Conservation (phyloP, 2,797 vertebrate genomes). For the Xenops minutus region DNA sequence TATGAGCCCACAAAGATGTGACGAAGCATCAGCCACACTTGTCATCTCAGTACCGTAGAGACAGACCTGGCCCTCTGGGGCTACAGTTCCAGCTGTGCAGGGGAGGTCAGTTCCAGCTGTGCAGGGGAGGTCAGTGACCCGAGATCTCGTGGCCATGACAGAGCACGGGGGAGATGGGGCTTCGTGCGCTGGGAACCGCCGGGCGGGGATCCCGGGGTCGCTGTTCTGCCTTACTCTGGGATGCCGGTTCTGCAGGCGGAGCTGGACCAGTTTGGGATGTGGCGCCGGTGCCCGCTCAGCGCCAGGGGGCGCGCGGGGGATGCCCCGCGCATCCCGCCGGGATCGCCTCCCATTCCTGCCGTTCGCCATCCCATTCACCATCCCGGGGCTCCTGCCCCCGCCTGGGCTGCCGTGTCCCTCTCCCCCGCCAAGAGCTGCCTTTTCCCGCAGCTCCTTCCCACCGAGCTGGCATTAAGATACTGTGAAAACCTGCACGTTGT, state of each 20-base stretch:
- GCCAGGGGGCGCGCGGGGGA: not conserved
- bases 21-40: fast-evolving
- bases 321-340: not conserved
- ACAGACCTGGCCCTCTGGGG: too few relatives aligned
- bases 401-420: not conserved
- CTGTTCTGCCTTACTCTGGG: fast-evolving
- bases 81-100: not conserved
- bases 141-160: fast-evolving
- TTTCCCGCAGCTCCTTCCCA: not conserved
- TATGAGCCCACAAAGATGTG: not conserved
- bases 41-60: not conserved
- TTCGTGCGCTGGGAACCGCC: fast-evolving
- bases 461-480: not conserved
- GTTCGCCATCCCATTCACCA: too few relatives aligned
- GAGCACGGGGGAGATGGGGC: fast-evolving
- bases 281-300: not conserved
- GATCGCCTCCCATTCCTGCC: not conserved
- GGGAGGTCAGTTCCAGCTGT: too few relatives aligned
- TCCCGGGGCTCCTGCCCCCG: too few relatives aligned
- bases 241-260: fast-evolving
- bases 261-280: not conserved
- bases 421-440: not conserved
- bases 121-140: too few relatives aligned
- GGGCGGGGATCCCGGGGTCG: fast-evolving
- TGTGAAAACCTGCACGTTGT: not conserved